These are phyloP conservation scores for Ptychadena robeensis DNA, from an alignment of 2,797 vertebrate species.

Conservation along the genomic window DNA sequence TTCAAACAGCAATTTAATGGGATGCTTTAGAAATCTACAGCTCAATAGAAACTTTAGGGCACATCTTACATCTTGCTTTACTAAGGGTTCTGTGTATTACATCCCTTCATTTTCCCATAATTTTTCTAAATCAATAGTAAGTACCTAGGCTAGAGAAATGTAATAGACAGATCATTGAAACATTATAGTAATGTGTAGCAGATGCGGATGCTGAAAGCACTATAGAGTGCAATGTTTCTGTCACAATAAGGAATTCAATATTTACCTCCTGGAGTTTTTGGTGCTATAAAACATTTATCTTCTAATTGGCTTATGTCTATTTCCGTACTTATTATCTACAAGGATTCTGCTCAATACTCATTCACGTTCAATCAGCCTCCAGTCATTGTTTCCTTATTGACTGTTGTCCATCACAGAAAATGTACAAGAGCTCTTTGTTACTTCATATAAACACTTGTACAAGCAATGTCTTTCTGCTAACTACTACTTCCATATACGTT, in stretches of 20 bases:
- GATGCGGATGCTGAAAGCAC: neutral
- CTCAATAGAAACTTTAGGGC: neutral
- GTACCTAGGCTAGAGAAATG: neutral
- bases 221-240: slow-evolving; percentile 8
- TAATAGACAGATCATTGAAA: slow-evolving; percentile 25
- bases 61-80: neutral
- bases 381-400: neutral
- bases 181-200: slow-evolving; percentile 22
- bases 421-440: neutral
- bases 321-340: neutral
- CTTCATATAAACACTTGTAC: too few relatives aligned
- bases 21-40: neutral
- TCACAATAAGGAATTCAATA: slow-evolving; percentile 11
- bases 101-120: slow-evolving; percentile 10
- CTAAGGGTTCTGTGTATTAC: neutral
- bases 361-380: neutral
- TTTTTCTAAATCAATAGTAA: slow-evolving; percentile 25
- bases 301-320: neutral
- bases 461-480: too few relatives aligned
- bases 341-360: neutral
- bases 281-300: slow-evolving; percentile 6
- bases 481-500: too few relatives aligned
- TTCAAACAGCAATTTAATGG: neutral
- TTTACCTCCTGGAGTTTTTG: slow-evolving; percentile 3
- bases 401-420: neutral